Conservation (phyloP, 1,140 invertebrate genomes). For the Drosophila guanche region DNA sequence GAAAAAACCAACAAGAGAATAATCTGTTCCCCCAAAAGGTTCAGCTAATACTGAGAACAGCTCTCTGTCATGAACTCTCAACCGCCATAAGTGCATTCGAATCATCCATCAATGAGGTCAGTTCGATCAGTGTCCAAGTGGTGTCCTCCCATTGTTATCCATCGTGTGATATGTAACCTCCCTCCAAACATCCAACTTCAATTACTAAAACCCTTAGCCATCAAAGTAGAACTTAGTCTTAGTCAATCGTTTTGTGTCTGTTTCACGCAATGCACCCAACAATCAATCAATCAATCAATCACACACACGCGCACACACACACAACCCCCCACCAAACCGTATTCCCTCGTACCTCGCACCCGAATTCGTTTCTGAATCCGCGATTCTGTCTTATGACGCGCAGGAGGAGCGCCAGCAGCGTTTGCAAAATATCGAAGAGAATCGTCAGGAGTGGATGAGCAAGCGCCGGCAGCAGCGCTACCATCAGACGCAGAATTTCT, state of each 20-base stretch:
- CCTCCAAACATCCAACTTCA: background rate
- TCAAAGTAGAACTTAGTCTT: constrained; percentile 23
- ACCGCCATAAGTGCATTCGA: constrained; percentile 77
- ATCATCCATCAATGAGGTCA: constrained; percentile 75
- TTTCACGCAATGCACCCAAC: constrained; percentile 20
- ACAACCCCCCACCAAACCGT: background rate
- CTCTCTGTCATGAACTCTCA: constrained; percentile 78
- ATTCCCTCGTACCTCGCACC: no score
- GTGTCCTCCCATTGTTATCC: constrained; percentile 16
- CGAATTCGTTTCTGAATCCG: background rate
- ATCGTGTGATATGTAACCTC: constrained; percentile 23
- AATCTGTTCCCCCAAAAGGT: constrained; percentile 58
- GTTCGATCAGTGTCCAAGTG: constrained; percentile 65
- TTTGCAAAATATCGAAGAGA: constrained; percentile 88
- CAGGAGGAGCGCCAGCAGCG: constrained; percentile 88
- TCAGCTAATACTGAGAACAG: constrained; percentile 80
- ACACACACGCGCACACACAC: constrained; percentile 14
- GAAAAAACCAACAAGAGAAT: background rate
- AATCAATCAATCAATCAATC: constrained; percentile 9
- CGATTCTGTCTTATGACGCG: constrained; percentile 52
- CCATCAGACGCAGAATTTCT: constrained; percentile 89
- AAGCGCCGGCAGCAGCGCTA: constrained; percentile 87
- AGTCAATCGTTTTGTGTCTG: constrained; percentile 47
- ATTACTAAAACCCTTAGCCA: constrained; percentile 40
- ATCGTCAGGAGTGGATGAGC: constrained; percentile 87